Evolutionary conservation across 2,888 invertebrate genomes (phyloP).

Genomic region (Eulithis testata): DNA sequence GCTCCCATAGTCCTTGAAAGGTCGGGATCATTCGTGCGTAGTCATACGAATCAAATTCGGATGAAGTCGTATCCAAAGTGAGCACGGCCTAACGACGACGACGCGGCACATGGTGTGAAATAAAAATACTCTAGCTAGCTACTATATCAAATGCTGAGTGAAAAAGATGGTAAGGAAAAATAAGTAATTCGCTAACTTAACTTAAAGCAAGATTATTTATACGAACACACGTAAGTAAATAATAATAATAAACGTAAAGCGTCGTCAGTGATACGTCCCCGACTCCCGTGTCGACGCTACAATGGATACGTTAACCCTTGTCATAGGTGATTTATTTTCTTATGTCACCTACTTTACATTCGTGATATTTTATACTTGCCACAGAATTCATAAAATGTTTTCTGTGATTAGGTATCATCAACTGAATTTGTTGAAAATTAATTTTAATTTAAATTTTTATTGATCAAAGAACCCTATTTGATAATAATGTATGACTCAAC

Average conservation of each 20-base stretch:
- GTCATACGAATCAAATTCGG: too few relatives aligned
- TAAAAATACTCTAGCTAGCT: not conserved
- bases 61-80: too few relatives aligned
- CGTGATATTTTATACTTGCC: constrained; percentile 20
- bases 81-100: too few relatives aligned
- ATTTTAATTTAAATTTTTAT: too few relatives aligned
- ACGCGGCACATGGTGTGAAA: not conserved
- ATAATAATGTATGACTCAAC: too few relatives aligned
- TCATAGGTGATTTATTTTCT: constrained; percentile 38
- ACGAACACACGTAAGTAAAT: constrained; percentile 13
- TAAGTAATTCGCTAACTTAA: constrained; percentile 7
- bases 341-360: constrained; percentile 26
- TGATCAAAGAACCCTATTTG: too few relatives aligned
- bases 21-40: too few relatives aligned
- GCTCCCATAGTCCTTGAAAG: too few relatives aligned
- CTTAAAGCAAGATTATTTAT: constrained; percentile 17
- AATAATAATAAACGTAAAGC: constrained; percentile 3
- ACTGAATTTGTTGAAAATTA: too few relatives aligned
- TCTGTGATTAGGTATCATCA: not conserved
- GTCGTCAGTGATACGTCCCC: constrained; percentile 29
- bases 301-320: constrained; percentile 37
- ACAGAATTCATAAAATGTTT: constrained; percentile 14
- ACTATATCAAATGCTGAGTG: not conserved
- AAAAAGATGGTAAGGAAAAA: not conserved
- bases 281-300: constrained; percentile 22